These are phyloP conservation scores for Danionella dracula DNA, from an alignment of 2,797 vertebrate species.

Conservation along the genomic window DNA sequence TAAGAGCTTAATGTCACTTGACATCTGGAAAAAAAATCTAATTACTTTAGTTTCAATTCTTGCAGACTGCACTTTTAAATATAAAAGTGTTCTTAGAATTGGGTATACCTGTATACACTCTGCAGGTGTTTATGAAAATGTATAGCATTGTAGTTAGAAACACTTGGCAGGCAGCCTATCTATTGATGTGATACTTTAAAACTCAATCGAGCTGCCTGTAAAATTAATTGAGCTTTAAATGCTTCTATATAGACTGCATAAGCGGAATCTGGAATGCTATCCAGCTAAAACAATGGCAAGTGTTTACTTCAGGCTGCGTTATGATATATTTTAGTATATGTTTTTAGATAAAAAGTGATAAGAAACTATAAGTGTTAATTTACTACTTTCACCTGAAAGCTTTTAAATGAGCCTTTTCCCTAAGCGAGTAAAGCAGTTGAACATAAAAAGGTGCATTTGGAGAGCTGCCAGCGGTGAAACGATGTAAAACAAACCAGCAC, in stretches of 20 bases:
- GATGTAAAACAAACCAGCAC: conserved; percentile 62
- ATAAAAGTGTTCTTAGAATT: no score
- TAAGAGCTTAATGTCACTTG: no score
- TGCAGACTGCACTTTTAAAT: no score
- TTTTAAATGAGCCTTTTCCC: conserved; percentile 21
- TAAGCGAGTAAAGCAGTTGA: neutral
- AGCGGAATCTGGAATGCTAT: neutral
- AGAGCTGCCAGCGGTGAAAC: conserved; percentile 29
- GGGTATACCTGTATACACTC: no score
- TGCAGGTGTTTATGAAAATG: no score
- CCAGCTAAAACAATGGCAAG: neutral
- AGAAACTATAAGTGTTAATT: neutral
- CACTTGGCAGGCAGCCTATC: neutral
- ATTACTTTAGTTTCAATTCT: no score
- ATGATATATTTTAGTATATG: no score
- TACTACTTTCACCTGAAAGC: neutral
- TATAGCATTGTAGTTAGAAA: no score
- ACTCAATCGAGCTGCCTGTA: conserved; percentile 12
- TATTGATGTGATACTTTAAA: conserved; percentile 21
- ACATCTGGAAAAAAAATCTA: no score
- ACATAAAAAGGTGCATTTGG: conserved; percentile 20
- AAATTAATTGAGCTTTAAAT: conserved; percentile 41
- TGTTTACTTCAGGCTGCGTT: no score
- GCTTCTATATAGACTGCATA: neutral
- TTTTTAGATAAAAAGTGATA: neutral